These are phyloP conservation scores for Tyria jacobaeae DNA, from an alignment of 2,888 invertebrate genomes.

Conservation along the genomic window DNA sequence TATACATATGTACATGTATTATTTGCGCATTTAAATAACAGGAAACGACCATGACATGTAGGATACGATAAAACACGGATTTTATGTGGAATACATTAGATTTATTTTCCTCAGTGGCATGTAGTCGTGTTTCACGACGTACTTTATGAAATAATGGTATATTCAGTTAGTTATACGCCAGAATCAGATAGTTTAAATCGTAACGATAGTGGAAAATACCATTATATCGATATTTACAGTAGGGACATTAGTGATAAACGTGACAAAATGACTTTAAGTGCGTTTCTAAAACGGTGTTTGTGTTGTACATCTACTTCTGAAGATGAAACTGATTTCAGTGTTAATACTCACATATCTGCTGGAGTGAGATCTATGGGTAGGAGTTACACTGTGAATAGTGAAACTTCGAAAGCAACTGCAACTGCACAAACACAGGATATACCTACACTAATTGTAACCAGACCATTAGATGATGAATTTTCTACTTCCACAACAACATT, in stretches of 20 bases:
- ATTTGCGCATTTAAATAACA: constrained; percentile 58
- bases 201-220: constrained; percentile 55
- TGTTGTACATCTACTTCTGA: constrained; percentile 60
- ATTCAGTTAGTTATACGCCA: constrained; percentile 55
- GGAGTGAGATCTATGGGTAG: constrained; percentile 65
- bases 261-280: constrained; percentile 56
- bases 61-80: constrained; percentile 79
- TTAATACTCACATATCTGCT: constrained; percentile 66
- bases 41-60: constrained; percentile 74
- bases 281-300: constrained; percentile 59
- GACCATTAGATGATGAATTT: constrained; percentile 49
- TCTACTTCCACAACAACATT: constrained; percentile 69
- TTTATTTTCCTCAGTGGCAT: constrained; percentile 58
- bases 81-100: constrained; percentile 65
- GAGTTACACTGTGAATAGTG: constrained; percentile 69
- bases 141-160: constrained; percentile 60
- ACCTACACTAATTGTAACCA: constrained; percentile 54
- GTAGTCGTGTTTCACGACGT: constrained; percentile 58
- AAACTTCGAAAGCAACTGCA: constrained; percentile 37
- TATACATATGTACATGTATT: neutral
- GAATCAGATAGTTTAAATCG: constrained; percentile 56
- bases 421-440: constrained; percentile 29
- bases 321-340: constrained; percentile 56
- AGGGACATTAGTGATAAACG: constrained; percentile 48
- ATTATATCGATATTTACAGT: constrained; percentile 70